Conservation (phyloP, 2,797 vertebrate species). For the Liparis tanakae region DNA sequence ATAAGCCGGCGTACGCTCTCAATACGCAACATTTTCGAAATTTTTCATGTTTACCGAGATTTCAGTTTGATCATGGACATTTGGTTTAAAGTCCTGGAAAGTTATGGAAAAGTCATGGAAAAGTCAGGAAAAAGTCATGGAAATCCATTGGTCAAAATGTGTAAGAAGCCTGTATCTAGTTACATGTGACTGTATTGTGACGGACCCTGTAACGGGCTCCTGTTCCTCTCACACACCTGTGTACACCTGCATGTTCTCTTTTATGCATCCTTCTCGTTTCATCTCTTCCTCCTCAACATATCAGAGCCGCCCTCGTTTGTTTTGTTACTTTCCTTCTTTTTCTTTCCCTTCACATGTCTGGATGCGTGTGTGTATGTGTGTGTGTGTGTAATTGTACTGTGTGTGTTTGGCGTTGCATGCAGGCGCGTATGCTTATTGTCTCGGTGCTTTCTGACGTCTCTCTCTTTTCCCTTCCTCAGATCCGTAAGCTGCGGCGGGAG, state of each 20-base stretch:
- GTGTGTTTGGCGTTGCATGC: background rate
- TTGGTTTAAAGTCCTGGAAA: no score
- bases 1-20: no score
- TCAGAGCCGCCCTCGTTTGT: constrained; percentile 52
- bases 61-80: no score
- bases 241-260: constrained; percentile 46
- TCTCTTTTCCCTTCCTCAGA: constrained; percentile 76
- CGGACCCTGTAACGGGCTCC: constrained; percentile 53
- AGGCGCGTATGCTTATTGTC: constrained; percentile 27
- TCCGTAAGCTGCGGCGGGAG: constrained; percentile 94
- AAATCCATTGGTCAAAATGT: no score
- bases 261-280: constrained; percentile 33
- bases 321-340: background rate
- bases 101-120: no score
- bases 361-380: background rate
- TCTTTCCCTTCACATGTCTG: background rate
- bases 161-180: constrained; percentile 67
- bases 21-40: no score
- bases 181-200: constrained; percentile 59
- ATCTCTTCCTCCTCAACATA: constrained; percentile 24
- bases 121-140: no score
- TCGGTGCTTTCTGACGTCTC: constrained; percentile 17
- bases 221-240: constrained; percentile 62
- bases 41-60: no score
- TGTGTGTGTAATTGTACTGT: constrained; percentile 10